A percentile compares a stretch with the other conserved stretches of the same genome.
phyloP scores from a whole-genome alignment of 2,888 invertebrate genomes.

The Colostygia pectinataria region DNA sequence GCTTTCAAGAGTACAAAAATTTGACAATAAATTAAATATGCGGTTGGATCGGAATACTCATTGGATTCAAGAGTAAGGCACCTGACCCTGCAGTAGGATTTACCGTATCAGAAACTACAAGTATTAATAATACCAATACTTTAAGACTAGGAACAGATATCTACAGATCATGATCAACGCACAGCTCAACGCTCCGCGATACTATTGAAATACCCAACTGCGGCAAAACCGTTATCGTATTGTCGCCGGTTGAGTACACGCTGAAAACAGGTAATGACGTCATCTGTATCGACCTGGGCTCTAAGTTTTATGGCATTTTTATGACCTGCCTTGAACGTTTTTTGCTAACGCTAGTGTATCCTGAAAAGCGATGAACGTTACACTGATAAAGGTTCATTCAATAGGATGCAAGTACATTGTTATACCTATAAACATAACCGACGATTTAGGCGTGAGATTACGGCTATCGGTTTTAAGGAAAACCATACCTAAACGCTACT shows the following conservation, averaged over 20 bases:
- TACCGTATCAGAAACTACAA: too few species aligned
- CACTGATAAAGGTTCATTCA: too few species aligned
- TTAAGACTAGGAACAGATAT: too few species aligned
- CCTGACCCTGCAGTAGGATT: too few species aligned
- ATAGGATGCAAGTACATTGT: too few species aligned
- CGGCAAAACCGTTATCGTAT: slow-evolving; percentile 34
- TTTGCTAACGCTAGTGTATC: slow-evolving; percentile 31
- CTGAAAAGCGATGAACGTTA: background rate
- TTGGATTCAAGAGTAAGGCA: too few species aligned
- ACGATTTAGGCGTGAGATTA: background rate
- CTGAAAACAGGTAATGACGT: slow-evolving; percentile 50
- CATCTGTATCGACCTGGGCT: slow-evolving; percentile 42
- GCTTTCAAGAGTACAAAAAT: too few species aligned
- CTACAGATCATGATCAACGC: background rate
- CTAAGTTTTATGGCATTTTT: slow-evolving; percentile 46
- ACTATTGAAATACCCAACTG: background rate
- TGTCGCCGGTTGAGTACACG: slow-evolving; percentile 42
- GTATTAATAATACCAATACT: too few species aligned
- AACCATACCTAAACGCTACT: slow-evolving; percentile 30
- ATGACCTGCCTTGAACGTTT: slow-evolving; percentile 35
- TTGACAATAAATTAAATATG: too few species aligned
- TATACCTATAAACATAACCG: too few species aligned
- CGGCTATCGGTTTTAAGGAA: background rate
- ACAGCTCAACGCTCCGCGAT: slow-evolving; percentile 4
- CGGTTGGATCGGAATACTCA: too few species aligned